phyloP scores from a whole-genome alignment of 2,797 vertebrate genomes.

The Semaprochilodus insignis region DNA sequence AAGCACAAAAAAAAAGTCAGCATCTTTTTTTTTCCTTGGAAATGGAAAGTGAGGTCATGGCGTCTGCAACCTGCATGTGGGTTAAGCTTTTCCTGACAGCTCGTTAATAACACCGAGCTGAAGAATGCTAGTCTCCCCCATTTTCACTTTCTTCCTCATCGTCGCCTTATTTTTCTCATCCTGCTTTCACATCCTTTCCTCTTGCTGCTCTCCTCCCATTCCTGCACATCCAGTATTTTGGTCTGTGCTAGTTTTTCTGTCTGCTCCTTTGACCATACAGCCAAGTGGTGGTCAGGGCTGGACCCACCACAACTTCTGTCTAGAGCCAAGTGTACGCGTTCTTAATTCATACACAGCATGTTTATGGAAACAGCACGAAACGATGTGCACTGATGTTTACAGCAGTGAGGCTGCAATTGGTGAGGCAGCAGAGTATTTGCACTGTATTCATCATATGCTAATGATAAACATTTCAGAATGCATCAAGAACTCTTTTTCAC shows the following conservation, averaged over 20 bases:
- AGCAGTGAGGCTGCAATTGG: background rate
- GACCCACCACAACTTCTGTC: background rate
- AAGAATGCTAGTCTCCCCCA: conserved; percentile 30
- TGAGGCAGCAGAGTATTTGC: background rate
- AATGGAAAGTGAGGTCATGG: conserved; percentile 61
- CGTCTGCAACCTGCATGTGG: conserved; percentile 53
- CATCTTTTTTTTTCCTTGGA: conserved; percentile 32
- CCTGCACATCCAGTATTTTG: background rate
- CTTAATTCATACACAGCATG: background rate
- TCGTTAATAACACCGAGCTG: conserved; percentile 57
- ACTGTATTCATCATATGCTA: background rate
- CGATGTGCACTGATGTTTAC: conserved; percentile 1
- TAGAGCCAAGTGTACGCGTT: background rate
- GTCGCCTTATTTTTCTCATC: conserved; percentile 24
- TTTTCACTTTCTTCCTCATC: background rate
- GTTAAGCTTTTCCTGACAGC: conserved; percentile 58
- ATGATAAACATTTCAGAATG: background rate
- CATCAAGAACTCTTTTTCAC: background rate
- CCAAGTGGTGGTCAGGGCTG: background rate
- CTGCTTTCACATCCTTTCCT: background rate
- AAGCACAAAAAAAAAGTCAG: conserved; percentile 27
- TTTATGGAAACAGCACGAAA: background rate
- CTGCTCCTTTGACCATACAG: background rate
- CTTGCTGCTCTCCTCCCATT: background rate
- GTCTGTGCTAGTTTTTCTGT: conserved; percentile 46